Conservation (phyloP, 2,113 vertebrate genomes). For the Syngnathus typhle region DNA sequence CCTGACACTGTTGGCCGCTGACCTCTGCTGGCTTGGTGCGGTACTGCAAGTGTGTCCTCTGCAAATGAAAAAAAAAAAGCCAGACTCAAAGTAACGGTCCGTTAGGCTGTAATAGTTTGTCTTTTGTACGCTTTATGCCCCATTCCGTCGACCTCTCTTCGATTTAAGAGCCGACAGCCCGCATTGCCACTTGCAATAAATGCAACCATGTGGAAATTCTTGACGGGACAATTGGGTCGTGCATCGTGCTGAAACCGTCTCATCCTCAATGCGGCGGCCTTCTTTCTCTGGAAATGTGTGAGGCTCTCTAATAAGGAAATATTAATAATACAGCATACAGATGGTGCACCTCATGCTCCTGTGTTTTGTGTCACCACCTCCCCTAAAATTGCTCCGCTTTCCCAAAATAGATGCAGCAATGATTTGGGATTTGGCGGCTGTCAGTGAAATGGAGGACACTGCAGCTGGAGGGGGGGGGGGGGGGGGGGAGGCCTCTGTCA, state of each 20-base stretch:
- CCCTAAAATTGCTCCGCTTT: constrained; percentile 7
- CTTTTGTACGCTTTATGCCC: constrained; percentile 30
- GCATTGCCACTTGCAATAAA: constrained; percentile 6
- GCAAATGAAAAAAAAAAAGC: background rate
- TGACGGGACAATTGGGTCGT: constrained; percentile 7
- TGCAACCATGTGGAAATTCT: constrained; percentile 21
- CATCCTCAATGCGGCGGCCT: constrained; percentile 4
- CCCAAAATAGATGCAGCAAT: constrained; percentile 39
- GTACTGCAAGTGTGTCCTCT: background rate
- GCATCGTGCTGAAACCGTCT: constrained; percentile 11
- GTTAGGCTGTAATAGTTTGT: constrained; percentile 34
- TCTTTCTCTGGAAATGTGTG: background rate
- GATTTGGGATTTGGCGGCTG: constrained; percentile 33
- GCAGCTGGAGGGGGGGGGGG: constrained; percentile 32
- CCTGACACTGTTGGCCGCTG: constrained; percentile 42
- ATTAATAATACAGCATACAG: constrained; percentile 10
- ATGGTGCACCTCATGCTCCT: background rate
- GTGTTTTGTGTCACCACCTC: constrained; percentile 22
- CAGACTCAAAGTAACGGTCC: constrained; percentile 25
- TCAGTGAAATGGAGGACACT: constrained; percentile 36
- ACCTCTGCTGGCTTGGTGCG: constrained; percentile 42
- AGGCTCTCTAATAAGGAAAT: background rate
- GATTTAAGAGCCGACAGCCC: constrained; percentile 2
- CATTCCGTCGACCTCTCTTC: constrained; percentile 14
- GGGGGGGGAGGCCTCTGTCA: constrained; percentile 30